Evolutionary conservation across 2,797 vertebrate species (phyloP), one percentile per base, ranked within the genome.

Genomic region (Bradypodion pumilum): DNA sequence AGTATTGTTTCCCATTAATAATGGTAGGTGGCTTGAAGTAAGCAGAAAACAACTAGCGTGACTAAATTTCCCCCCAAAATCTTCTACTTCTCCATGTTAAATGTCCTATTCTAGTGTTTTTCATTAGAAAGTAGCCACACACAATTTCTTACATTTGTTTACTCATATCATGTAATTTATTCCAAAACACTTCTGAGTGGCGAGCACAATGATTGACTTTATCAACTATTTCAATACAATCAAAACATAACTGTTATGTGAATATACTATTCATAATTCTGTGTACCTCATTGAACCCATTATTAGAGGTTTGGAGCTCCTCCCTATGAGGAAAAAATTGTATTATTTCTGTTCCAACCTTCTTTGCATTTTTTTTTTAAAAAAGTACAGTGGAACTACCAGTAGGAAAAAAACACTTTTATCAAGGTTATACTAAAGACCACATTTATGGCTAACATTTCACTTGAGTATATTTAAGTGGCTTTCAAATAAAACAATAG

Each of bases 381-480:
- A 3, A 13, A 77, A 16, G 44, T 25, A 2, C 49, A 2, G 9
- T 29, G 16, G 29, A 16, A 12, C 23, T 23, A 32, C 27, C 73
- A 59, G 49, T 44, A 65, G 72, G 15, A 29, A 25, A 32, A n/a
- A 56, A 40, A 78, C 29, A 7, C 44, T 42, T 35, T 59, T 85
- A 75, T 63, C 52, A 72, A 81, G 27, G 27, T 42, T 65, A 78
- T 59, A 74, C 44, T 49, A 19, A 68, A 62, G 32, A 62, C 68
- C 46, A 74, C n/a, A 65, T 69, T 62, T 78, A 79, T 42, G 37
- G 35, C 7, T n/a, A 74, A 29, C 35, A 15, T 63, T 74, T 79
- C 44, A 42, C 59, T 70, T 81, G 72, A 59, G n/a, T 76, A 63
- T 37, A 52, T 73, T 84, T 65, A 73, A 83, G 44, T 76, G 68